phyloP scores from a whole-genome alignment of 2,888 invertebrate genomes.

The Aspidapion aeneum region DNA sequence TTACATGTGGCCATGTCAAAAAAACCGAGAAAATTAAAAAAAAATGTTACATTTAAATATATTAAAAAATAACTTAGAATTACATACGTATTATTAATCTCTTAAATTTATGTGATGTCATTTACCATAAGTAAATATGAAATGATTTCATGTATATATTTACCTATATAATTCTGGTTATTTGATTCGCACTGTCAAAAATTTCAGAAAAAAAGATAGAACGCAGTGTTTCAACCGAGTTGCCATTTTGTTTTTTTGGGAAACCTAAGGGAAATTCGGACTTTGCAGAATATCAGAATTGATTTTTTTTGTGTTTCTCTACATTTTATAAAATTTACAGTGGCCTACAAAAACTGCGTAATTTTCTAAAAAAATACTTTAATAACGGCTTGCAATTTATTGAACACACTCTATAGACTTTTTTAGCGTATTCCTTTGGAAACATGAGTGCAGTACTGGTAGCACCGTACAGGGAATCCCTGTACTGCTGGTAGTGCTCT shows the following conservation, averaged over 20 bases:
- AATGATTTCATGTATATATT: slow-evolving; percentile 47
- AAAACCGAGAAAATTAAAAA: slow-evolving; percentile 14
- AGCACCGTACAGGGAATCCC: too few species aligned
- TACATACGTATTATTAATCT: slow-evolving; percentile 37
- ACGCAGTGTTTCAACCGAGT: slow-evolving; percentile 42
- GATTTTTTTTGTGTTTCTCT: slow-evolving; percentile 38
- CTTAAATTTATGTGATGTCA: slow-evolving; percentile 46
- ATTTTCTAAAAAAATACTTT: too few species aligned
- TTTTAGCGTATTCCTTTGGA: too few species aligned
- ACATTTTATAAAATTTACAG: too few species aligned
- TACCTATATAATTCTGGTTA: slow-evolving; percentile 46
- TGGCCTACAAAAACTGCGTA: too few species aligned
- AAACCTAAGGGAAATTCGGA: slow-evolving; percentile 45
- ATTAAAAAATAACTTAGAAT: slow-evolving; percentile 42
- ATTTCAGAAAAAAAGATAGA: slow-evolving; percentile 10
- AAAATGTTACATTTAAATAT: slow-evolving; percentile 26
- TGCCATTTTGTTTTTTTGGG: slow-evolving; percentile 45
- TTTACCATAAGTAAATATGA: slow-evolving; percentile 38
- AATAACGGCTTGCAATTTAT: too few species aligned
- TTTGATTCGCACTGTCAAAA: slow-evolving; percentile 42
- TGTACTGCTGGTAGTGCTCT: too few species aligned
- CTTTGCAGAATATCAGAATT: slow-evolving; percentile 48
- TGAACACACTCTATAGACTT: too few species aligned
- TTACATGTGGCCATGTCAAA: slow-evolving; percentile 47
- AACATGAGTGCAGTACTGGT: too few species aligned